Evolutionary conservation across 2,113 vertebrate species (phyloP), one percentile per base, ranked within the genome.

Genomic region (Caranx ignobilis): DNA sequence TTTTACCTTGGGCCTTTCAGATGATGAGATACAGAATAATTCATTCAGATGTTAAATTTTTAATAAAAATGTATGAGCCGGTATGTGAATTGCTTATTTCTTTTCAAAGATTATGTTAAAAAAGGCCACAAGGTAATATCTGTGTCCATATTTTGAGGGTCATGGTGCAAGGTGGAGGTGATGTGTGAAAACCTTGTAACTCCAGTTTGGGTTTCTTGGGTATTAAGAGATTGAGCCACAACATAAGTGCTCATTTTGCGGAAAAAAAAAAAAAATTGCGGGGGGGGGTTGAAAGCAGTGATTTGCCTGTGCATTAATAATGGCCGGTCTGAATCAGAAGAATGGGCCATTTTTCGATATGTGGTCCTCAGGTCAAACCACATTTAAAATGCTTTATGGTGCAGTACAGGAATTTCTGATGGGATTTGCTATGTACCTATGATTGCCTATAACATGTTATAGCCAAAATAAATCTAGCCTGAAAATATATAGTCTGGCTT

Each of bases 11-110:
- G 70, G 85, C 56, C 73, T 65, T 74, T 34, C 31, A 50, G 43
- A 55, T 50, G 48, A 76, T 73, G 75, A 79, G 71, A 86, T 59
- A 79, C 73, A 63, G 71, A 89, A 87, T 85, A 76, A 87, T 83
- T 85, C 82, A 87, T 83, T 47, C 50, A 54, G 18, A 67, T 81
- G 75, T 71, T 76, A 48, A 83, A 80, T 81, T 62, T 72, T 77
- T 81, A 6, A 77, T 85, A 31, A 65, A 84, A 80, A 81, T 61
- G 52, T 71, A 78, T 54, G 57, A 66, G 57, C 37, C 6, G 8
- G 12, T 57, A 50, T 79, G 48, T 61, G 32, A 78, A 79, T 75
- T 47, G 31, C 43, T 26, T 19, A 63, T 80, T 64, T 39, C 32
- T 75, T 61, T 34, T 56, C 19, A 66, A 75, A 34, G 66, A 39